Evolutionary conservation across 2,113 vertebrate genomes (phyloP).

Genomic region (Pampusana beccarii): DNA sequence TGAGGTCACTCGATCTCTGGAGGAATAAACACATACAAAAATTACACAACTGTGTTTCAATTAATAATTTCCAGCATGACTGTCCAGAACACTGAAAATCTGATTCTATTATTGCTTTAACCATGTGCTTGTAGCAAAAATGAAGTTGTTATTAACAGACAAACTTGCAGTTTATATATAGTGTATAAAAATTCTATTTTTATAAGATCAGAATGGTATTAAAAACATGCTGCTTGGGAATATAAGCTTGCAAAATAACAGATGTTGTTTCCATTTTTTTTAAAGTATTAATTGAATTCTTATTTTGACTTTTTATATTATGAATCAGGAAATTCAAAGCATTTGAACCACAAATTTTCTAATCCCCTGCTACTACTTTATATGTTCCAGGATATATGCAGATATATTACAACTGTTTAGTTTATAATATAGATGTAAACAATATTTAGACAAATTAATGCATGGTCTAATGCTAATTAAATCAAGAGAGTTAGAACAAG

Average conservation of each 20-base stretch:
- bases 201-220: slow-evolving; percentile 7
- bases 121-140: not conserved
- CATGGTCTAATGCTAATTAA: not conserved
- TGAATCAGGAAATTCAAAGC: not conserved
- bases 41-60: not conserved
- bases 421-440: not conserved
- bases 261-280: not conserved
- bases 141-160: not conserved
- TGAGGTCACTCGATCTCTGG: not conserved
- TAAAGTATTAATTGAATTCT: not conserved
- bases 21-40: not conserved
- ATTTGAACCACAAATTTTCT: slow-evolving; percentile 11
- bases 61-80: not conserved
- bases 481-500: not conserved
- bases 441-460: not conserved
- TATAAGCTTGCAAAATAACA: not conserved
- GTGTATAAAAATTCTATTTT: not conserved
- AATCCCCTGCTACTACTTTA: not conserved
- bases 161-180: not conserved
- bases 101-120: not conserved
- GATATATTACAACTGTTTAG: not conserved
- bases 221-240: not conserved
- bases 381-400: not conserved
- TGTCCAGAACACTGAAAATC: not conserved
- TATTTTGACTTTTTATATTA: slow-evolving; percentile 21